Conservation (phyloP, 2,113 vertebrate species). For the Thamnaconus septentrionalis region DNA sequence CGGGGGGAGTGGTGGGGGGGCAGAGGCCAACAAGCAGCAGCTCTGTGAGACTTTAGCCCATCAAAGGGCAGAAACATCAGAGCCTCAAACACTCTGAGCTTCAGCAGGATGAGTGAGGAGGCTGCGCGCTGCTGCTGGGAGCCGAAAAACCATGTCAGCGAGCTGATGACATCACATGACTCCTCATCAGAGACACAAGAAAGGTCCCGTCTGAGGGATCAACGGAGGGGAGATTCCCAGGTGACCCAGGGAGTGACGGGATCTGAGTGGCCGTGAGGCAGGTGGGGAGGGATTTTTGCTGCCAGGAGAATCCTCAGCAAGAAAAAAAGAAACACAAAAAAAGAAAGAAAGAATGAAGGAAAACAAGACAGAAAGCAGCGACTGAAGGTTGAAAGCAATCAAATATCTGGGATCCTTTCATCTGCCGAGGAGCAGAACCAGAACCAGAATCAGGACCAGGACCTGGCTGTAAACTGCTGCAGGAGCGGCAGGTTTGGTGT, state of each 20-base stretch:
- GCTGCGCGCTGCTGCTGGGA: not conserved
- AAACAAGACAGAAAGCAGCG: not conserved
- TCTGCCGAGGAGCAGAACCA: constrained; percentile 45
- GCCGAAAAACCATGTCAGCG: constrained; percentile 39
- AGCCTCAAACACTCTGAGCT: too few relatives aligned
- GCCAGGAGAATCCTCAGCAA: too few relatives aligned
- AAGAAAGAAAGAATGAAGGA: constrained; percentile 3
- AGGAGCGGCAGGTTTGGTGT: too few relatives aligned
- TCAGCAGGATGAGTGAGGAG: not conserved
- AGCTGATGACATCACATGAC: constrained; percentile 49
- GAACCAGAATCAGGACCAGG: constrained; percentile 4
- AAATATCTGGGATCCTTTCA: constrained; percentile 36
- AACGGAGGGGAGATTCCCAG: constrained; percentile 55
- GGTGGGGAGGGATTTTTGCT: constrained; percentile 18
- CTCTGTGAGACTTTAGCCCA: too few relatives aligned
- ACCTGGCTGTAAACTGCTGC: too few relatives aligned
- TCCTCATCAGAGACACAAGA: constrained; percentile 38
- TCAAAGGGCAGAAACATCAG: too few relatives aligned
- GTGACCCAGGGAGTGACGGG: constrained; percentile 39
- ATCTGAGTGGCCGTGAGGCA: constrained; percentile 27
- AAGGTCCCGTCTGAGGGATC: constrained; percentile 60
- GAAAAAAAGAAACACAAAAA: not conserved
- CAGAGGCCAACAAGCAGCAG: too few relatives aligned
- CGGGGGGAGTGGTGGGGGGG: not conserved
- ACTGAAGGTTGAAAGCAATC: constrained; percentile 21